Conservation (phyloP, 37 sponge, comb jelly and placozoan genomes). For the Axinella damicornis region DNA sequence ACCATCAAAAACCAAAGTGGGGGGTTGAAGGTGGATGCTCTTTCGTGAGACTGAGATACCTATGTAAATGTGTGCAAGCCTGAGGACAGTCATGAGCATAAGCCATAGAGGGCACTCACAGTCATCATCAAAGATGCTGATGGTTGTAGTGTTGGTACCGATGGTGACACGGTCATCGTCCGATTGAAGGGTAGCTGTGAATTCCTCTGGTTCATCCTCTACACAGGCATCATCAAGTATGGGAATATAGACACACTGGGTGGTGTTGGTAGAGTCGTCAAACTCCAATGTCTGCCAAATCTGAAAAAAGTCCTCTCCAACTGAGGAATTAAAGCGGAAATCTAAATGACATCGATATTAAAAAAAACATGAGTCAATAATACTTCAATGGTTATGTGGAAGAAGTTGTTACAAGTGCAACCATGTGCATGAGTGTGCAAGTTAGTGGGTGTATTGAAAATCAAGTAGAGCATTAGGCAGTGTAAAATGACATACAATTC, state of each 20-base stretch:
- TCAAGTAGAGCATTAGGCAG: no score
- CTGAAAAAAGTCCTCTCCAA: background rate
- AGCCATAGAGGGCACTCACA: background rate
- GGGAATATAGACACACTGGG: background rate
- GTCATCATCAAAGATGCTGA: constrained; percentile 6
- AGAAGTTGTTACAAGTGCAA: no score
- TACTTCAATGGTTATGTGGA: no score
- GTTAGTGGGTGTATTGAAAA: no score
- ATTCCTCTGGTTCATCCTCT: background rate
- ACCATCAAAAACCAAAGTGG: no score
- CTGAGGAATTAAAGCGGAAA: background rate
- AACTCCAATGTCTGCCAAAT: background rate
- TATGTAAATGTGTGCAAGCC: no score
- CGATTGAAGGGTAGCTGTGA: background rate
- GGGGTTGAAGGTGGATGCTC: no score
- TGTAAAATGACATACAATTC: background rate
- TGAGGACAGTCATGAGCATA: no score
- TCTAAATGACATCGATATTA: no score
- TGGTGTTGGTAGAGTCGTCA: background rate
- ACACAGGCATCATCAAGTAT: background rate
- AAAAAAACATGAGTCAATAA: no score
- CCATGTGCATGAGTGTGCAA: no score
- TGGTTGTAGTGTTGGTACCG: background rate
- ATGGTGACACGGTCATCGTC: background rate
- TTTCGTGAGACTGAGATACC: no score